phyloP scores from a whole-genome alignment of 2,797 vertebrate genomes.

The Liasis olivaceus region DNA sequence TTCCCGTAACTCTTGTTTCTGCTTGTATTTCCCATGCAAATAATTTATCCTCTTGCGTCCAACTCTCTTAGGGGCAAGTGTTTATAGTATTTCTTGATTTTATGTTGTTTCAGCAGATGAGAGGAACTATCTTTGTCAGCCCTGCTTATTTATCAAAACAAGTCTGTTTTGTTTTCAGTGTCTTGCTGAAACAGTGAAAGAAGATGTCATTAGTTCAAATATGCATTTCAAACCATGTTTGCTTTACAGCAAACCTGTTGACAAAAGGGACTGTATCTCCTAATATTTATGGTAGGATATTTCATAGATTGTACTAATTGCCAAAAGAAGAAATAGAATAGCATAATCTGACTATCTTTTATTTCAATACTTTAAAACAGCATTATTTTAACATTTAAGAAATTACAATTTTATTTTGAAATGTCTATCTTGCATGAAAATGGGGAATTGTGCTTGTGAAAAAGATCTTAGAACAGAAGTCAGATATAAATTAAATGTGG shows the following conservation, averaged over 20 bases:
- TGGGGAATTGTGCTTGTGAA: not conserved
- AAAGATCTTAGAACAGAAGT: not conserved
- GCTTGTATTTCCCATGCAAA: constrained; percentile 39
- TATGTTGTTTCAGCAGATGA: constrained; percentile 37
- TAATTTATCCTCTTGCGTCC: constrained; percentile 27
- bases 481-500: not conserved
- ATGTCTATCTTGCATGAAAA: not conserved
- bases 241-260: constrained; percentile 12
- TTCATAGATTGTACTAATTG: constrained; percentile 32
- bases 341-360: constrained; percentile 5
- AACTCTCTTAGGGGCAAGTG: constrained; percentile 22
- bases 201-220: constrained; percentile 44
- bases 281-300: constrained; percentile 62
- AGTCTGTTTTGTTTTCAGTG: constrained; percentile 36
- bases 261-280: constrained; percentile 31
- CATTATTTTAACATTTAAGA: not conserved
- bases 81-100: constrained; percentile 39
- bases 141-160: constrained; percentile 38
- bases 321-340: constrained; percentile 21
- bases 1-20: constrained; percentile 19
- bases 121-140: constrained; percentile 14
- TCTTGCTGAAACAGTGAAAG: constrained; percentile 36
- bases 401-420: not conserved
- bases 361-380: not conserved
- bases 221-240: constrained; percentile 45